Base-by-base conservation (phyloP, 2,888 invertebrate species). In the Mythimna albipuncta region DNA sequence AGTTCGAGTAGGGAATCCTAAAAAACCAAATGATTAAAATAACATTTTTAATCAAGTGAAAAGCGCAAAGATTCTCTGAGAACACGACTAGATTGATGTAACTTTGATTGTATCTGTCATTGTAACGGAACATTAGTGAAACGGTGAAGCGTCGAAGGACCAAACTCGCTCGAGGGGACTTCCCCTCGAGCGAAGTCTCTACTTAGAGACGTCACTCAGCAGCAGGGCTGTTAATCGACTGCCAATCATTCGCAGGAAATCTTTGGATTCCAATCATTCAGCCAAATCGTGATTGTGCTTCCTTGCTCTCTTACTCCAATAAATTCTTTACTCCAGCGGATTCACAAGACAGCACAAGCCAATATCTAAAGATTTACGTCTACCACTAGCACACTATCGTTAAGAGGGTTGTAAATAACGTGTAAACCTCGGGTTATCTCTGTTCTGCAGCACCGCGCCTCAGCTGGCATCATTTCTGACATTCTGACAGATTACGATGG, bases 211-310 rank as follows among this genome's bases (percentile, higher is more conserved):
- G 44, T 83, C 74, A 66, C 35, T 82, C 79, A 63, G 21, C 44
- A 59, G 26, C 66, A 44, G 54, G 44, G 21, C 64, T 65, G 35
- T 64, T 79, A 79, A 79, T 73, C 50, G 64, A 62, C 54, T 79
- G 79, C 41, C 83, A 65, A 68, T 82, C 79, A 82, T 72, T 82
- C 54, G 26, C 73, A 68, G 63, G n/a, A n/a, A 72, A 62, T 69
- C 69, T 69, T 82, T 58, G 38, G 68, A 69, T 79, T 68, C 62
- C 58, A 69, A 69, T 64, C 21, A 63, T 54, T 57, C 58, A 26
- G 57, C 41, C 57, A 63, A 47, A 64, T 71, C 41, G 26, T 50
- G 61, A 72, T 50, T 57, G 38, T 59, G 59, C 21, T 47, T 63
- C 38, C 10, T 61, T 50, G 5, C 2, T n/a, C 16, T 50, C 58